Evolutionary conservation across 2,888 invertebrate species (phyloP).

Genomic region (Caenorhabditis virilis): DNA sequence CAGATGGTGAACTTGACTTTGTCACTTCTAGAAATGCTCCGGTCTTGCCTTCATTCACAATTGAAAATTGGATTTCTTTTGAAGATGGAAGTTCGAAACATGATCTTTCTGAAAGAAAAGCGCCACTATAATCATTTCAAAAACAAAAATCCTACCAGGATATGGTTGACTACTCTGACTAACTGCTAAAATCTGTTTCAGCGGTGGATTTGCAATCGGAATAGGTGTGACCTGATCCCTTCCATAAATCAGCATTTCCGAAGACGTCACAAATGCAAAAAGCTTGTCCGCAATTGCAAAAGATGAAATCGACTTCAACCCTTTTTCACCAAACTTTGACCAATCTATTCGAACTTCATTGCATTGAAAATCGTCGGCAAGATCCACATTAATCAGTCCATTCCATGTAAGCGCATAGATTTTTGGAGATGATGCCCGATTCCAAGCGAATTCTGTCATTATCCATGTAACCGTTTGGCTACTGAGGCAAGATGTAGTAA

Average conservation of each 20-base stretch:
- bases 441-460: constrained; percentile 65
- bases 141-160: constrained; percentile 42
- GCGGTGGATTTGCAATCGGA: constrained; percentile 61
- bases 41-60: constrained; percentile 65
- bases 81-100: constrained; percentile 65
- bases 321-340: constrained; percentile 65
- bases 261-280: constrained; percentile 65
- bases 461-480: constrained; percentile 64
- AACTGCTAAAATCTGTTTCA: constrained; percentile 65
- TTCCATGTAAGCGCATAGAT: constrained; percentile 68
- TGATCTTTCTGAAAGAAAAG: constrained; percentile 47
- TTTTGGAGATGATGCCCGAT: constrained; percentile 61
- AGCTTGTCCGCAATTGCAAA: constrained; percentile 67
- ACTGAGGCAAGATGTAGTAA: constrained; percentile 56
- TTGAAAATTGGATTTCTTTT: constrained; percentile 57
- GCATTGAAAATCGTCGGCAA: constrained; percentile 54
- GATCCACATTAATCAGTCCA: constrained; percentile 49
- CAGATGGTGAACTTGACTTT: constrained; percentile 32
- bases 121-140: background rate
- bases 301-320: constrained; percentile 62
- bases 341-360: constrained; percentile 64
- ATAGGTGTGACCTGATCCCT: constrained; percentile 53
- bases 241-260: constrained; percentile 63
- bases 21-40: constrained; percentile 58
- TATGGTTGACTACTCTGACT: constrained; percentile 67